phyloP scores from a whole-genome alignment of 2,113 vertebrate species.

The Neoarius graeffei region DNA sequence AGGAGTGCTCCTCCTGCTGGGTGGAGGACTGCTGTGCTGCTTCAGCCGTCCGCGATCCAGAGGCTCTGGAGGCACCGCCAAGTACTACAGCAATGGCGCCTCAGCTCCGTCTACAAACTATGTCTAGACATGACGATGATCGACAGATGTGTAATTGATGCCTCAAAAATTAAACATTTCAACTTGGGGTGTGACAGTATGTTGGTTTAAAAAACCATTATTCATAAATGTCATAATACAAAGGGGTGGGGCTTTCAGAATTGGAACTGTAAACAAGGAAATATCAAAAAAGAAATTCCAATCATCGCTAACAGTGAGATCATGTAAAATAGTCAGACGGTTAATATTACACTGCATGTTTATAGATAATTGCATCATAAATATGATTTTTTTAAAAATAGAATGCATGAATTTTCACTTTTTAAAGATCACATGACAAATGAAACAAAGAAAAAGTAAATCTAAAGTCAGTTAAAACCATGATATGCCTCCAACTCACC shows the following conservation, averaged over 20 bases:
- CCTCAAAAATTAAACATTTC: background rate
- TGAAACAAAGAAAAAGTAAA: background rate
- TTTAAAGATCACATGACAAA: background rate
- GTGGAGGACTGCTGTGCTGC: conserved; percentile 75
- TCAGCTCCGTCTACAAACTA: conserved; percentile 69
- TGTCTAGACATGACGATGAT: conserved; percentile 49
- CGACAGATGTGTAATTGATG: background rate
- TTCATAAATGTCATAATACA: background rate
- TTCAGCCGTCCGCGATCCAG: conserved; percentile 66
- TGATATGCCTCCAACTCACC: background rate
- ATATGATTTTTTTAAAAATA: background rate
- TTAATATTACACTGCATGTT: too few relatives aligned
- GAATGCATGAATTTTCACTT: background rate
- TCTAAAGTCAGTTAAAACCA: background rate
- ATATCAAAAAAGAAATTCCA: background rate
- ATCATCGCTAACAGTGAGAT: background rate
- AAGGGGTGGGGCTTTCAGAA: background rate
- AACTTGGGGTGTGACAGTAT: background rate
- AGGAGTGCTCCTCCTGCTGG: conserved; percentile 69
- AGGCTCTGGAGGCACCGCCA: conserved; percentile 63
- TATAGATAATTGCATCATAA: background rate
- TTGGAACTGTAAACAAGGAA: background rate
- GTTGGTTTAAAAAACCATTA: background rate
- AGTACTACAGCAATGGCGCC: conserved; percentile 71
- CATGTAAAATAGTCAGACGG: background rate